Evolutionary conservation across 2,113 vertebrate species (phyloP), one percentile per base, ranked within the genome.

Genomic region (Sialia sialis): DNA sequence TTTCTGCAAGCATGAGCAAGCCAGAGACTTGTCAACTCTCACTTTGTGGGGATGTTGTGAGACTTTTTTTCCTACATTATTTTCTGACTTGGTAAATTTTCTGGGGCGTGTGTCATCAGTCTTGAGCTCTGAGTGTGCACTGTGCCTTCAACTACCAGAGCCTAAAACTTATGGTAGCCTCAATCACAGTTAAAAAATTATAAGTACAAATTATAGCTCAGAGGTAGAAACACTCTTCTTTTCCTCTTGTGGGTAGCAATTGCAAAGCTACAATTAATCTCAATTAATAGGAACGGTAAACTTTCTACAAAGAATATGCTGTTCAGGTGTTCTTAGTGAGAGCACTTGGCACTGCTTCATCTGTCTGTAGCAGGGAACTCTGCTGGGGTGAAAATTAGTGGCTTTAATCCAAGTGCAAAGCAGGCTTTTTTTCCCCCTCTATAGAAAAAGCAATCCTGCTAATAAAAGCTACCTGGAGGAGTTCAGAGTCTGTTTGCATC

Each of bases 211-310:
- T n/a, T 64, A 39, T 15, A 84, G 44, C 74, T 91, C 74, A 82
- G 73, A 89, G 52, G 32, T 68, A 70, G 54, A 82, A 91, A 58
- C 1, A 3, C 19, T n/a, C 9, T 63, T 27, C 16, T 14, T 13
- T 12, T 21, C 60, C 68, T 52, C 84, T 68, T 72, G 56, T 82
- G 84, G 74, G 51, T 38, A 89, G 74, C 46, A 91, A 84, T 9
- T 89, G 84, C 74, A 87, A 85, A 89, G 84, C 29, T 83, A 87
- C 77, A 94, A 79, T 95, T 91, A 95, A 89, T 54, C 87, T 95
- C 73, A 89, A 68, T 95, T 96, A 93, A 87, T 22, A 89, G 77
- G 64, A 91, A 89, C 67, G 49, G 64, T 83, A 93, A 94, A 87
- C 6, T 89, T 81, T n/a, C 60, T 54, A 80, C 32, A 49, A 64